phyloP scores from a whole-genome alignment of 2,797 vertebrate genomes.

The Spinus olivaceus region DNA sequence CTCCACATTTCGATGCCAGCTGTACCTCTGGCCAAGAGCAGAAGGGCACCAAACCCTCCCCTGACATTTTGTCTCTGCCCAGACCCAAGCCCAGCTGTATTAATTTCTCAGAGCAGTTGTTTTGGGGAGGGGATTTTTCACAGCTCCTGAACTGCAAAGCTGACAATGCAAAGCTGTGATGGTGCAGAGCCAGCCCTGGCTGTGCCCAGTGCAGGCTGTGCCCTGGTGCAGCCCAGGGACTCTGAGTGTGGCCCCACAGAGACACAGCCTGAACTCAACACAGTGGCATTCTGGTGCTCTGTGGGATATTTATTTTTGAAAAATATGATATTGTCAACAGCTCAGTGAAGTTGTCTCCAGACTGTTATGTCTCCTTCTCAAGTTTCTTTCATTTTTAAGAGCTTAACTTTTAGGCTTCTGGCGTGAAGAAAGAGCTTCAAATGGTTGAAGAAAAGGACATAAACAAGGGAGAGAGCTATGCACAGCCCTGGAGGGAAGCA shows the following conservation, averaged over 20 bases:
- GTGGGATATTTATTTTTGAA: slow-evolving; percentile 57
- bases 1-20: background rate
- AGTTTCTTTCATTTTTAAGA: slow-evolving; percentile 65
- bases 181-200: background rate
- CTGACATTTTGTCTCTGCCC: rapidly evolving
- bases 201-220: background rate
- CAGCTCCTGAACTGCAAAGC: background rate
- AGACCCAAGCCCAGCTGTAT: rapidly evolving
- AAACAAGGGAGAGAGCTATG: background rate
- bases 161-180: background rate
- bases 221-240: background rate
- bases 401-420: slow-evolving; percentile 51
- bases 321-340: slow-evolving; percentile 58
- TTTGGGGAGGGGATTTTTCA: background rate
- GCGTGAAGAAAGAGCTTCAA: background rate
- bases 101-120: background rate
- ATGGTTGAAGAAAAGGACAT: slow-evolving; percentile 20
- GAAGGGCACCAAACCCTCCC: rapidly evolving
- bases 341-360: slow-evolving; percentile 51
- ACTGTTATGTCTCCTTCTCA: slow-evolving; percentile 65
- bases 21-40: background rate
- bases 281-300: background rate
- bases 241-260: rapidly evolving
- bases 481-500: background rate
- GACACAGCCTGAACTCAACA: background rate